These are phyloP conservation scores for Andrena cerasifolii DNA, from an alignment of 1,140 invertebrate species.

Conservation along the genomic window DNA sequence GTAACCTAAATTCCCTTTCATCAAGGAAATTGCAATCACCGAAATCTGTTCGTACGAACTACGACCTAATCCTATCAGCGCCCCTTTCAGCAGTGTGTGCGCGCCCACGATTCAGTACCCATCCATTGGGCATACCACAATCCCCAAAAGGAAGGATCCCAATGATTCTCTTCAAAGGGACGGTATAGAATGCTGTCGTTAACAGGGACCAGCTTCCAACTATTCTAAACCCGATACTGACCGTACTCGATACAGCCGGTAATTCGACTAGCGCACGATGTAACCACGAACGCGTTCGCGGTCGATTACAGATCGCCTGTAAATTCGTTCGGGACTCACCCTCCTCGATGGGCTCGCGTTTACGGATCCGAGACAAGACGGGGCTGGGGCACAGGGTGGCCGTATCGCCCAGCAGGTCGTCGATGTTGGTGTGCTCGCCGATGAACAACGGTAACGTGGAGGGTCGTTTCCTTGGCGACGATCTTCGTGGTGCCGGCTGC, in stretches of 20 bases:
- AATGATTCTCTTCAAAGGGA: constrained; percentile 46
- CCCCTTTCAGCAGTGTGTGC: constrained; percentile 12
- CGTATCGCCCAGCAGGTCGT: constrained; percentile 88
- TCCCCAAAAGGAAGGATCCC: constrained; percentile 34
- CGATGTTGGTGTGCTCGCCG: constrained; percentile 91
- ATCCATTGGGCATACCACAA: constrained; percentile 28
- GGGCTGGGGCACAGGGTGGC: constrained; percentile 69
- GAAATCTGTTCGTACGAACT: constrained; percentile 37
- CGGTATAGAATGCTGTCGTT: constrained; percentile 17
- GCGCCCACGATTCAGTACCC: constrained; percentile 29
- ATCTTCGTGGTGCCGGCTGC: constrained; percentile 73
- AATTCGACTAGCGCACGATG: constrained; percentile 39
- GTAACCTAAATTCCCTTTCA: constrained; percentile 25
- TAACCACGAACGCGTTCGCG: constrained; percentile 13
- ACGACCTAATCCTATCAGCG: constrained; percentile 27
- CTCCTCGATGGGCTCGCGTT: constrained; percentile 60
- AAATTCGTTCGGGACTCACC: constrained; percentile 67
- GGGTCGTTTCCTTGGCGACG: constrained; percentile 70
- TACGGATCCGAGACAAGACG: constrained; percentile 66
- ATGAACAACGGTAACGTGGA: constrained; percentile 85
- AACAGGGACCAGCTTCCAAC: constrained; percentile 68
- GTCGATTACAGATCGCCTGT: constrained; percentile 51
- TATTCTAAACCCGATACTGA: constrained; percentile 12
- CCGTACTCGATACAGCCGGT: constrained; percentile 28
- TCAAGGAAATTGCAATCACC: constrained; percentile 4